Percentiles rank a stretch among this genome's conserved stretches.
phyloP scores from a whole-genome alignment of 2,888 invertebrate genomes.

The Empis livida region DNA sequence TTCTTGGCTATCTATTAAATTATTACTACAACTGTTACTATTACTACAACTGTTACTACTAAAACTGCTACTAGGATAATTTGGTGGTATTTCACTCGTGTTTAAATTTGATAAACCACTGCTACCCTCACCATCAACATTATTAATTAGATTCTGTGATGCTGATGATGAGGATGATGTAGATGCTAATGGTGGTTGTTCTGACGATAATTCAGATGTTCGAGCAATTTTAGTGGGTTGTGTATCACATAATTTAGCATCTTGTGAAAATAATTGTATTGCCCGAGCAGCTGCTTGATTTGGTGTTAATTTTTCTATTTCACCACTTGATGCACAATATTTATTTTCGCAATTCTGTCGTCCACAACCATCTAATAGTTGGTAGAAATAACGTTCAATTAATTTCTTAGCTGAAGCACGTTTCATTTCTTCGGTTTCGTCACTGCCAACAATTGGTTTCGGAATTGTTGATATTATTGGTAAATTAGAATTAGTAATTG shows the following conservation, averaged over 20 bases:
- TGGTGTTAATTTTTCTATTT: conserved; percentile 61
- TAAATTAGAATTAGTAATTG: not conserved
- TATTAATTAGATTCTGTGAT: not conserved
- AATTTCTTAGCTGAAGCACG: conserved; percentile 67
- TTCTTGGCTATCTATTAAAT: no score
- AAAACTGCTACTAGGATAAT: no score
- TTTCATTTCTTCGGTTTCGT: conserved; percentile 53
- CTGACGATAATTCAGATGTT: conserved; percentile 29
- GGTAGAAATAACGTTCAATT: conserved; percentile 87
- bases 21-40: not conserved
- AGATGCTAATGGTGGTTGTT: not conserved
- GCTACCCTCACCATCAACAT: not conserved
- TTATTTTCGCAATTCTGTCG: conserved; percentile 75
- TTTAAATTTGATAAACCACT: no score
- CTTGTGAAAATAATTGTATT: conserved; percentile 71
- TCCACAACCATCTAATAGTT: conserved; percentile 84
- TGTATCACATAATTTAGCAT: conserved; percentile 67
- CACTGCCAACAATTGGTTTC: conserved; percentile 1
- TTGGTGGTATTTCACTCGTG: no score
- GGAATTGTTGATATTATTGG: not conserved
- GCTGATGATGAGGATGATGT: no score
- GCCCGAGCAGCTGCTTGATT: conserved; percentile 87
- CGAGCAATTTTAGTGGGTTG: conserved; percentile 59
- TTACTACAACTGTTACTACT: conserved; percentile 1
- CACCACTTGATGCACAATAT: conserved; percentile 81